A percentile compares a stretch with the other conserved stretches of the same genome.
These are phyloP conservation scores for Habropoda laboriosa DNA, from an alignment of 1,140 invertebrate genomes.

Conservation along the genomic window DNA sequence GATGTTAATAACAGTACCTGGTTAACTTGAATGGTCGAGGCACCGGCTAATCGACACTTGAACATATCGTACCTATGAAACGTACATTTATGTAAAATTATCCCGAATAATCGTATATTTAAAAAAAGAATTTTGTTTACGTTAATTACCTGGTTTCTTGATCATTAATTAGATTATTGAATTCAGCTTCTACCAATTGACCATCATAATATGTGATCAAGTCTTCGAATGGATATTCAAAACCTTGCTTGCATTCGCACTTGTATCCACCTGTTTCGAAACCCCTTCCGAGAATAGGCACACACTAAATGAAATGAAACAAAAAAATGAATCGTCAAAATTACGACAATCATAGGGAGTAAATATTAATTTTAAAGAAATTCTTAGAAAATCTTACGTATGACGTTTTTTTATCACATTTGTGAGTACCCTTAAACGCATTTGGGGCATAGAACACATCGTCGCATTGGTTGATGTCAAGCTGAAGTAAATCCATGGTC, in stretches of 20 bases:
- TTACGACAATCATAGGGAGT: no score
- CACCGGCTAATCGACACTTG: constrained; percentile 94
- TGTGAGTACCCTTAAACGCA: constrained; percentile 97
- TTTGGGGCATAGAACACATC: constrained; percentile 94
- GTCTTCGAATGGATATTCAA: constrained; percentile 98
- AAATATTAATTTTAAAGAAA: no score
- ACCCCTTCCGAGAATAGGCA: constrained; percentile 94
- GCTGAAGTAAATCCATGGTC: constrained; percentile 93
- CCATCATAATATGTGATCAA: constrained; percentile 97
- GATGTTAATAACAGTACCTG: constrained; percentile 75
- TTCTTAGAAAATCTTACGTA: constrained; percentile 94
- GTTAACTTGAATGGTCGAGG: constrained; percentile 84
- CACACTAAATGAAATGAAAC: constrained; percentile 89
- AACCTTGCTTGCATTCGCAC: constrained; percentile 98
- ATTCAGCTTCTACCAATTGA: constrained; percentile 97
- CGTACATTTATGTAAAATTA: neutral
- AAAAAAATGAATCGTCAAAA: no score
- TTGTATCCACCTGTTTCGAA: constrained; percentile 98
- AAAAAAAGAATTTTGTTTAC: no score
- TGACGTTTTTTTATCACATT: constrained; percentile 95
- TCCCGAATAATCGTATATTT: no score
- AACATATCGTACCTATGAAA: constrained; percentile 90
- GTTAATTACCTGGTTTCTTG: constrained; percentile 86
- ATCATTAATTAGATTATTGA: constrained; percentile 91
- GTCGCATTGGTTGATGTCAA: constrained; percentile 98